phyloP scores from a whole-genome alignment of 1,140 invertebrate species.

The Aethina tumida region DNA sequence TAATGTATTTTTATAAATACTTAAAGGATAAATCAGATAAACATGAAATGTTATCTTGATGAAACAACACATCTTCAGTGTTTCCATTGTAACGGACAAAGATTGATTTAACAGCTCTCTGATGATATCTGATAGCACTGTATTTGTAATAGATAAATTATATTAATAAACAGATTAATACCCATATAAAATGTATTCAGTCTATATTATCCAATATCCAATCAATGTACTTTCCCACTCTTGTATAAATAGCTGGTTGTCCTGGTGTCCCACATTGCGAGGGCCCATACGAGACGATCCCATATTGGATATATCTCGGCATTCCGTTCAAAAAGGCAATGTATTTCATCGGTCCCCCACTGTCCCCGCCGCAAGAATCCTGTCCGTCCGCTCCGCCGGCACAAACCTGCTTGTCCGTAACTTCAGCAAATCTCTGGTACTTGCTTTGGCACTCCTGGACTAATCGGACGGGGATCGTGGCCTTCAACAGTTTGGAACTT shows the following conservation, averaged over 20 bases:
- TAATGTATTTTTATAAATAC: no score
- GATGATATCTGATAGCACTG: no score
- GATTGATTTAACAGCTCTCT: no score
- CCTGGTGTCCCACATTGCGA: slow-evolving; percentile 37
- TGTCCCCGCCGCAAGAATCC: slow-evolving; percentile 47
- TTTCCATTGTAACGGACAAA: no score
- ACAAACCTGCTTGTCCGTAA: slow-evolving; percentile 36
- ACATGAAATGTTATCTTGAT: no score
- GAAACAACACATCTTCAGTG: no score
- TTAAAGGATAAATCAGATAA: no score
- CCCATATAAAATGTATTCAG: no score
- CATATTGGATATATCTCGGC: slow-evolving; percentile 25
- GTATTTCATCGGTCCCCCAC: slow-evolving; percentile 47
- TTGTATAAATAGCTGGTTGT: slow-evolving; percentile 29
- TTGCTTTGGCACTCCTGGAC: slow-evolving; percentile 13
- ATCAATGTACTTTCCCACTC: slow-evolving; percentile 23
- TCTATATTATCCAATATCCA: slow-evolving; percentile 26
- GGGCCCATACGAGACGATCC: slow-evolving; percentile 40
- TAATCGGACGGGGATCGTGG: slow-evolving; percentile 16
- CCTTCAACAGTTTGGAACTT: slow-evolving; percentile 16
- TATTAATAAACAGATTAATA: no score
- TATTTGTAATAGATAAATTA: no score
- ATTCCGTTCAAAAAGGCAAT: slow-evolving; percentile 13
- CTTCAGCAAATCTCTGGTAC: slow-evolving; percentile 13
- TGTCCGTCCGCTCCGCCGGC: slow-evolving; percentile 36